These are phyloP conservation scores for Metopia argyrocephala DNA, from an alignment of 2,888 invertebrate species.

Conservation along the genomic window DNA sequence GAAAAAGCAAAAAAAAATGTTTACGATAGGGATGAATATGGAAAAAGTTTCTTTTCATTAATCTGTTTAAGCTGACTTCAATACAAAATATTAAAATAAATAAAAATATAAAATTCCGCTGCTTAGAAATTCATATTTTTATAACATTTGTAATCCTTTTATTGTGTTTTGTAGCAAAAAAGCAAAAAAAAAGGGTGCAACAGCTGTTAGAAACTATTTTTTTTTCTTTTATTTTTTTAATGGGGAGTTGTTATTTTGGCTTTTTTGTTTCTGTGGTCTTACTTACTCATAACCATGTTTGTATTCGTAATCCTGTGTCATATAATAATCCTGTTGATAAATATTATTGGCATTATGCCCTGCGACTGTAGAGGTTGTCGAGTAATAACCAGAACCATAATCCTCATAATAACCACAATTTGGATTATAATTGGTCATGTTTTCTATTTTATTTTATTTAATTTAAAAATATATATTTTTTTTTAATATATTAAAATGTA, in stretches of 20 bases:
- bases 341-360: constrained; percentile 69
- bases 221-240: not conserved
- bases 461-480: constrained; percentile 1
- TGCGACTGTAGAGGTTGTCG: constrained; percentile 68
- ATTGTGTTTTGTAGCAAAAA: constrained; percentile 3
- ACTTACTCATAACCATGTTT: constrained; percentile 78
- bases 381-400: constrained; percentile 73
- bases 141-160: constrained; percentile 47
- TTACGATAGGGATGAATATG: too few species aligned
- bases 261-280: constrained; percentile 31
- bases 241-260: not conserved
- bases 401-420: constrained; percentile 78
- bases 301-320: constrained; percentile 77
- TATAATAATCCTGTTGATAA: constrained; percentile 77
- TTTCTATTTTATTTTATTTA: constrained; percentile 1
- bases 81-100: not conserved
- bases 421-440: constrained; percentile 77
- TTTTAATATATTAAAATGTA: not conserved
- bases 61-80: too few species aligned
- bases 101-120: not conserved
- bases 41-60: too few species aligned
- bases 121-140: not conserved
- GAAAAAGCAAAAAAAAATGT: too few species aligned
- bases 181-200: not conserved
- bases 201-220: constrained; percentile 5